These are phyloP conservation scores for Ammodytes dubius DNA, from an alignment of 2,113 vertebrate species.

Conservation along the genomic window DNA sequence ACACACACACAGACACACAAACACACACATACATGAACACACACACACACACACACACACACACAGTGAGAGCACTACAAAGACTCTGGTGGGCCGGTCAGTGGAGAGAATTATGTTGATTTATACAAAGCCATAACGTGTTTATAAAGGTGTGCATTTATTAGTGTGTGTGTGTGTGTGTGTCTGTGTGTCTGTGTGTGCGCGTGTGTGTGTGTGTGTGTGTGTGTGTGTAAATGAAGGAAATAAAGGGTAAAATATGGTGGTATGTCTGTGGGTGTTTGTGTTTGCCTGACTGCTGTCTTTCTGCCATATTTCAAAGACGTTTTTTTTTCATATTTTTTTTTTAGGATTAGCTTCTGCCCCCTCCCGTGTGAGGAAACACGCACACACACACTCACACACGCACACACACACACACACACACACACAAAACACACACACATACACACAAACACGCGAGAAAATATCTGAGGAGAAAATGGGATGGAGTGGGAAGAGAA, in stretches of 20 bases:
- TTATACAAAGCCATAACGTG: slow-evolving; percentile 3
- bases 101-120: slow-evolving; percentile 19
- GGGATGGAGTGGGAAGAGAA: slow-evolving; percentile 50
- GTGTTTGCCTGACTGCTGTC: slow-evolving; percentile 16
- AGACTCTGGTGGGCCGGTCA: slow-evolving; percentile 12
- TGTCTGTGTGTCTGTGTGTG: too few species aligned
- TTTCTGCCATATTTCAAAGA: slow-evolving; percentile 45
- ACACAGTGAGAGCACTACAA: slow-evolving; percentile 4
- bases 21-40: slow-evolving; percentile 2
- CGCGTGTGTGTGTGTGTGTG: too few species aligned
- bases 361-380: slow-evolving; percentile 49
- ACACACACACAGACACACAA: slow-evolving; percentile 15
- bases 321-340: slow-evolving; percentile 8
- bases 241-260: neutral
- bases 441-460: neutral
- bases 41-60: slow-evolving; percentile 11
- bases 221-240: neutral
- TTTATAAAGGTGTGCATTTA: slow-evolving; percentile 13
- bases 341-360: slow-evolving; percentile 50
- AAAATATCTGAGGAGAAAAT: slow-evolving; percentile 46
- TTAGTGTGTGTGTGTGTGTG: too few species aligned
- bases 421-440: too few species aligned
- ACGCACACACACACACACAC: too few species aligned
- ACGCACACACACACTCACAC: too few species aligned
- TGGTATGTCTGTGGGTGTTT: slow-evolving; percentile 18